phyloP scores from a whole-genome alignment of 2,888 invertebrate genomes.

The Julus scandinavius region DNA sequence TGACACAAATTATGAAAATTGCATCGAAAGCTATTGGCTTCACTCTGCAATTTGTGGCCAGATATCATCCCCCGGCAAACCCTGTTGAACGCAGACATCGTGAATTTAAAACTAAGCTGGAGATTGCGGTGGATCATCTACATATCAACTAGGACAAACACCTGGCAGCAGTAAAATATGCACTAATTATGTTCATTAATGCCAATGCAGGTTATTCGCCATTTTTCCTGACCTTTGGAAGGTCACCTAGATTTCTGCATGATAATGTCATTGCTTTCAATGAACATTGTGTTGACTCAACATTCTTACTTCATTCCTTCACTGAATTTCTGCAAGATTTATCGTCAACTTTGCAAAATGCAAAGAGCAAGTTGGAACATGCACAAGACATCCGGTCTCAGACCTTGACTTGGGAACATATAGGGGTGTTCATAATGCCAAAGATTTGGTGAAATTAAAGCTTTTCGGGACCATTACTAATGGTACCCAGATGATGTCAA shows the following conservation, averaged over 20 bases:
- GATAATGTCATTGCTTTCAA: not conserved
- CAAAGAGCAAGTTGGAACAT: too few relatives aligned
- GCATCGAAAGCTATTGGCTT: not conserved
- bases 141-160: not conserved
- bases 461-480: too few relatives aligned
- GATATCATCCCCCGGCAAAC: not conserved
- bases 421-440: too few relatives aligned
- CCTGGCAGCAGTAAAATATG: not conserved
- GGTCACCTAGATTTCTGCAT: not conserved
- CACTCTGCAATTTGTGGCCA: not conserved
- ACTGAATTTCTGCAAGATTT: too few relatives aligned
- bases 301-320: too few relatives aligned
- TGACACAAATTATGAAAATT: too few relatives aligned
- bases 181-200: not conserved
- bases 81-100: not conserved
- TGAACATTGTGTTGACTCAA: too few relatives aligned
- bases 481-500: too few relatives aligned
- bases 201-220: not conserved
- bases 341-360: too few relatives aligned
- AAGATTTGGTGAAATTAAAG: too few relatives aligned
- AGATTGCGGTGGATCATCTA: not conserved
- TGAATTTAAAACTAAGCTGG: not conserved
- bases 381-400: too few relatives aligned
- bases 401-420: too few relatives aligned
- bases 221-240: not conserved